Evolutionary conservation across 2,797 vertebrate genomes (phyloP), one percentile per base, ranked within the genome.

Genomic region (Fundulus diaphanus): DNA sequence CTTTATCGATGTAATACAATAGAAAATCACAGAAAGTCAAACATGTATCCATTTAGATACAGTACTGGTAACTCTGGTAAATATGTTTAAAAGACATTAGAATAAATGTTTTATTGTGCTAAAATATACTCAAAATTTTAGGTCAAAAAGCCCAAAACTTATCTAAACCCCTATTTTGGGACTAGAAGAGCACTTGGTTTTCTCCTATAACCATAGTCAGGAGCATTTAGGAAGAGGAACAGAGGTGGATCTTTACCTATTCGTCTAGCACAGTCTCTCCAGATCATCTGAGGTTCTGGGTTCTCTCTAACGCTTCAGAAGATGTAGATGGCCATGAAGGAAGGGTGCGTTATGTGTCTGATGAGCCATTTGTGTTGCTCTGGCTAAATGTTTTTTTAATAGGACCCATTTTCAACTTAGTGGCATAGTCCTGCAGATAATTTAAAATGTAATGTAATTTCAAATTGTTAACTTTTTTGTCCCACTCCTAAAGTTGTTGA

Each of bases 1-100:
- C 59, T 70, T 70, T 33, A 61, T 40, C 35, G 29, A 2, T 20
- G 57, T 67, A 42, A 42, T 65, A 51, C 46, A 76, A 18, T 77
- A 31, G 54, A 56, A 31, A 57, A 57, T 57, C 31, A 16, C 27
- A n/a, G n/a, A 54, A 54, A 27, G 52, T 3, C n/a, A 54, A 54
- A 12, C 3, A 5, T 15, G 52, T 54, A 54, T 27, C 5, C 5
- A n/a, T 2, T 1, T n/a, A 54, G 8, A 54, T n/a, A 54, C n/a
- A 27, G 24, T 12, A 57, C 16, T 16, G 13, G 27, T 13, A 31
- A 57, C 54, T 6, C 54, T 56, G 24, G 1, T 15, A 56, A 56
- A 56, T 3, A 54, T 54, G 8, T 51, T 54, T 27, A 54, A 27
- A 56, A 27, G 52, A 56, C 3, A 11, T 54, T 24, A 27, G 24